Evolutionary conservation across 2,888 invertebrate species (phyloP).

Genomic region (Rhingia campestris): DNA sequence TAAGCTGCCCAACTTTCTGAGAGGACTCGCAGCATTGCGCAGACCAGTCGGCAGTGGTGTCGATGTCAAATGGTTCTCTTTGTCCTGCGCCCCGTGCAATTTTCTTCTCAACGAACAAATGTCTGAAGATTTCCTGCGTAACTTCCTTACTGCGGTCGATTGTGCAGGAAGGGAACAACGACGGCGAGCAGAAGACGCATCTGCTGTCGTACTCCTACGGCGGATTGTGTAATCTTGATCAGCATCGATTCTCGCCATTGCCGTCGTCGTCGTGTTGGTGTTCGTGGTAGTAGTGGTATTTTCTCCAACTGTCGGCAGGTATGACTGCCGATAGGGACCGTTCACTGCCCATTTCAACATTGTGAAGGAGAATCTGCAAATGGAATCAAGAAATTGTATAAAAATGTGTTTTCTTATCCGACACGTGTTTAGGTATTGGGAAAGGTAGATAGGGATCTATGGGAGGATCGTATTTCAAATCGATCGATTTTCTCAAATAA

Average conservation of each 20-base stretch:
- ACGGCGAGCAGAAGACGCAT: conserved; percentile 52
- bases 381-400: conserved; percentile 30
- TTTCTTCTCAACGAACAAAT: conserved; percentile 59
- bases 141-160: conserved; percentile 55
- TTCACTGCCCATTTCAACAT: conserved; percentile 82
- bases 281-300: conserved; percentile 32
- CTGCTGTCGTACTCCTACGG: conserved; percentile 63
- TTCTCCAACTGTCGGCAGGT: conserved; percentile 75
- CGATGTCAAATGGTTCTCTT: conserved; percentile 81
- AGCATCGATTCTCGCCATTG: conserved; percentile 40
- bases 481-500: conserved; percentile 44
- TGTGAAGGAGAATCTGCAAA: conserved; percentile 59
- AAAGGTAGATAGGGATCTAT: conserved; percentile 18
- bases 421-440: background rate
- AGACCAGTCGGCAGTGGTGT: conserved; percentile 77
- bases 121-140: conserved; percentile 77
- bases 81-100: conserved; percentile 73
- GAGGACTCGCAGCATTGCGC: conserved; percentile 60
- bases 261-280: conserved; percentile 4
- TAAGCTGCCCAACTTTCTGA: conserved; percentile 76
- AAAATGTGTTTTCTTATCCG: conserved; percentile 19
- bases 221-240: conserved; percentile 69
- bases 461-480: conserved; percentile 40
- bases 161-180: conserved; percentile 59
- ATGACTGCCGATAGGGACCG: conserved; percentile 78